Evolutionary conservation across 2,797 vertebrate genomes (phyloP).

Genomic region (Rhinatrema bivittatum): DNA sequence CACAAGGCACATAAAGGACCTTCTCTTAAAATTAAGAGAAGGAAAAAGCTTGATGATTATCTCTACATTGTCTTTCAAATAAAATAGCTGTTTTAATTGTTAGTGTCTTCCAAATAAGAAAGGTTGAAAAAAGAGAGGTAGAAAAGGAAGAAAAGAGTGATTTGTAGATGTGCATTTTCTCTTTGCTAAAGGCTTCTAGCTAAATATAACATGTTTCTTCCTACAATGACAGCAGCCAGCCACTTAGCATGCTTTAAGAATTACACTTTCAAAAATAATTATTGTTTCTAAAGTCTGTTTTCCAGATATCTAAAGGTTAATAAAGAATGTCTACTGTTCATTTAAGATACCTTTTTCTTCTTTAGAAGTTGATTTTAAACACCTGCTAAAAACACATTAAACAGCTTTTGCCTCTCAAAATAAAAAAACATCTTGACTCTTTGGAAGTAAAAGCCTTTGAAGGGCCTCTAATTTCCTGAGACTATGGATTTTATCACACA

Average conservation of each 20-base stretch:
- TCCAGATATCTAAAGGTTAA: slow-evolving; percentile 22
- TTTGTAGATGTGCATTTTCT: slow-evolving; percentile 42
- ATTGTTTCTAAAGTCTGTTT: slow-evolving; percentile 37
- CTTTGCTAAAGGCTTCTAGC: slow-evolving; percentile 26
- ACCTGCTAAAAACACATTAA: too few relatives aligned
- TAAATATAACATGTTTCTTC: slow-evolving; percentile 22
- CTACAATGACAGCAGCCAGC: slow-evolving; percentile 27
- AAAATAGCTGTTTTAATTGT: slow-evolving; percentile 15
- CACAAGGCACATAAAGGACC: slow-evolving; percentile 10
- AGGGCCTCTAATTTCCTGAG: too few relatives aligned
- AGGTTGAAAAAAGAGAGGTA: slow-evolving; percentile 53
- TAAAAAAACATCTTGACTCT: too few relatives aligned
- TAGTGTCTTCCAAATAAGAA: slow-evolving; percentile 47
- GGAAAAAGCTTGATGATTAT: slow-evolving; percentile 27
- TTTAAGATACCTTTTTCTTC: slow-evolving; percentile 10
- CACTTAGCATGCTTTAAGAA: slow-evolving; percentile 7
- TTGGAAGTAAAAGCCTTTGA: too few relatives aligned
- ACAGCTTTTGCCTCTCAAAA: too few relatives aligned
- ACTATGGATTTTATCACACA: too few relatives aligned
- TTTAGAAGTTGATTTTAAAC: slow-evolving; percentile 5
- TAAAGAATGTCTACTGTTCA: slow-evolving; percentile 8
- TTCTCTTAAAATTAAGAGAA: slow-evolving; percentile 16
- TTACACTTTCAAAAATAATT: slow-evolving; percentile 15
- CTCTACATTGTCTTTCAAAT: slow-evolving; percentile 30
- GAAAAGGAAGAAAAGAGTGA: slow-evolving; percentile 29